phyloP scores from a whole-genome alignment of 2,113 vertebrate genomes.

The Lonchura striata region DNA sequence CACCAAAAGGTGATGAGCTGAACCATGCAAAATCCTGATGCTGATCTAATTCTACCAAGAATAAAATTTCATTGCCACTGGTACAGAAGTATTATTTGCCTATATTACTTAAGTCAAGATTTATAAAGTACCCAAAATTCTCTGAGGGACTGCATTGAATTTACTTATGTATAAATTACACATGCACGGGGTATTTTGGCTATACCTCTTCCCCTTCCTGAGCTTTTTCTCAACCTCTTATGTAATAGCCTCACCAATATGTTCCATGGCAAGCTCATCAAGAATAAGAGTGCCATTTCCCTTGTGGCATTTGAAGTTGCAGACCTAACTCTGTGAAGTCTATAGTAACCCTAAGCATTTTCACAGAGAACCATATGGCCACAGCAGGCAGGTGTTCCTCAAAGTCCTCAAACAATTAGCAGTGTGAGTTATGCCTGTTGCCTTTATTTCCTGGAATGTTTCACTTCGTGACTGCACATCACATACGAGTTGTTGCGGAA shows the following conservation, averaged over 20 bases:
- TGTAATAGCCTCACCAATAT: neutral
- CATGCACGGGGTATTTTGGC: neutral
- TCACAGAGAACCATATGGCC: neutral
- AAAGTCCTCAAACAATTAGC: neutral
- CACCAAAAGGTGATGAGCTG: neutral
- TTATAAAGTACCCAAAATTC: neutral
- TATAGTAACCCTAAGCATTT: neutral
- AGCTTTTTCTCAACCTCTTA: neutral
- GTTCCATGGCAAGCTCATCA: accelerated
- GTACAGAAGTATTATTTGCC: neutral
- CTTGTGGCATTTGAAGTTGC: neutral
- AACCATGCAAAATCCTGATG: neutral
- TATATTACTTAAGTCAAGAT: neutral
- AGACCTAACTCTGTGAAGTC: neutral
- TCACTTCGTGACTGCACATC: neutral
- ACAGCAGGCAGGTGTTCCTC: neutral
- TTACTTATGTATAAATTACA: neutral
- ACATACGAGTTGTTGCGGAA: neutral
- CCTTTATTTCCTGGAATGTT: neutral
- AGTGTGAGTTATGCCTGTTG: neutral
- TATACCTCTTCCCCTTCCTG: neutral
- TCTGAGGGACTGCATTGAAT: neutral
- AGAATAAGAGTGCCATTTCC: neutral
- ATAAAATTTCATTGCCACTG: neutral
- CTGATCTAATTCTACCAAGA: neutral